Percentiles rank a stretch among this genome's conserved stretches.
Evolutionary conservation across 2,888 invertebrate genomes (phyloP).

Genomic region (Hydroisotoma schaefferi): DNA sequence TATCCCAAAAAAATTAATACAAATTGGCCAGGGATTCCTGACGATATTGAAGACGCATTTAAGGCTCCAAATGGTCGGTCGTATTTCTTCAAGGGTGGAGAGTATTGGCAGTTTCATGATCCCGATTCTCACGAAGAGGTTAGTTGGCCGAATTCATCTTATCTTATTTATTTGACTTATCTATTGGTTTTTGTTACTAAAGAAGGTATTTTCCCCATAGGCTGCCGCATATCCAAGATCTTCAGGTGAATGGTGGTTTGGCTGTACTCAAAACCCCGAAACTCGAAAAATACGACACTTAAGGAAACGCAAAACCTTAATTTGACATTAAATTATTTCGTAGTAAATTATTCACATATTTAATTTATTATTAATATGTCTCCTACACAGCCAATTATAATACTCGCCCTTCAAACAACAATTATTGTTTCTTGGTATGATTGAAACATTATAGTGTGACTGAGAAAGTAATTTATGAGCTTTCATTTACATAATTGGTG

Average conservation of each 20-base stretch:
- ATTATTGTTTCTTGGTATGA: no score
- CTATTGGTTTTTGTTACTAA: not conserved
- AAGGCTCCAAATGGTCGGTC: slow-evolving; percentile 32
- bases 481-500: no score
- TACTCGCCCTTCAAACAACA: no score
- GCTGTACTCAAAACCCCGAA: slow-evolving; percentile 23
- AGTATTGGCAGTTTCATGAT: slow-evolving; percentile 42
- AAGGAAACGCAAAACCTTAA: slow-evolving; percentile 12
- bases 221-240: slow-evolving; percentile 35
- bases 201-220: slow-evolving; percentile 4
- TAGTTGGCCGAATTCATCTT: not conserved
- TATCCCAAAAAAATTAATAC: slow-evolving; percentile 29
- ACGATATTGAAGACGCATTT: slow-evolving; percentile 30
- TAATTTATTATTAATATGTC: not conserved
- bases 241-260: slow-evolving; percentile 34
- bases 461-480: no score
- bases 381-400: not conserved
- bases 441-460: no score
- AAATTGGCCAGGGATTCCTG: slow-evolving; percentile 34
- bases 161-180: not conserved
- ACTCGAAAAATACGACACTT: slow-evolving; percentile 22
- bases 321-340: not conserved
- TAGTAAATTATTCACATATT: not conserved
- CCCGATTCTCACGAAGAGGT: slow-evolving; percentile 29
- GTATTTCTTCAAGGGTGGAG: slow-evolving; percentile 39